Evolutionary conservation across 2,888 invertebrate species (phyloP), one percentile per base, ranked within the genome.

Genomic region (Adineta ricciae): DNA sequence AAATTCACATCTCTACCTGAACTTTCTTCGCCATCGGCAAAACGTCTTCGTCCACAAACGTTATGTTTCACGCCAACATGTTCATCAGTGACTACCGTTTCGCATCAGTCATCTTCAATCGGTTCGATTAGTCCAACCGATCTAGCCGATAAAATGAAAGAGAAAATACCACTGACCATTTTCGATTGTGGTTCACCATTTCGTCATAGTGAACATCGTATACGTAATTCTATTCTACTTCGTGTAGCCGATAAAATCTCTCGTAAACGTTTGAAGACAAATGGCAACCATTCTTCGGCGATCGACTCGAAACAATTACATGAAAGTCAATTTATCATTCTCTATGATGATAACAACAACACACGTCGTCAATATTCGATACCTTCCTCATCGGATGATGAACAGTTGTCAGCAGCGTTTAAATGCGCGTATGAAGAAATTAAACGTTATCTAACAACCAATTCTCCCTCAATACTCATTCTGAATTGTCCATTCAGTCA

Each of bases 181-280:
- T 64, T 64, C 19, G 78, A 78, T 78, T 78, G 78, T 41, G 78
- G 78, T 78, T 78, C 78, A n/a, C 78, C 78, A 41, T 41, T 78
- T 24, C 78, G 78, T 78, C 41, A 41, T 41, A 38, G 41, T 41
- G 78, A 78, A 78, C 38, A 78, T 41, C 78, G 41, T 41, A 78
- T 78, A 41, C 24, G 41, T 38, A 78, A 78, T 78, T 78, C 78
- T 14, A 24, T 41, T n/a, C n/a, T 78, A 11, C 38, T 78, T 38
- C 41, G 41, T 78, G 78, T 78, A 41, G 9, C 41, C 9, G 41
- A 78, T 78, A 78, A 41, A 78, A 78, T 78, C 4, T n/a, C 78
- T 24, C 78, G 78, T 41, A 78, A 78, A 78, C 78, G 41, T 78
- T 41, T 78, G 11, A 41, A 24, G n/a, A 41, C 4, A 21, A 24